Percentiles rank a stretch among this genome's conserved stretches.
Evolutionary conservation across 2,888 invertebrate species (phyloP).

Genomic region (Venusia cambrica): DNA sequence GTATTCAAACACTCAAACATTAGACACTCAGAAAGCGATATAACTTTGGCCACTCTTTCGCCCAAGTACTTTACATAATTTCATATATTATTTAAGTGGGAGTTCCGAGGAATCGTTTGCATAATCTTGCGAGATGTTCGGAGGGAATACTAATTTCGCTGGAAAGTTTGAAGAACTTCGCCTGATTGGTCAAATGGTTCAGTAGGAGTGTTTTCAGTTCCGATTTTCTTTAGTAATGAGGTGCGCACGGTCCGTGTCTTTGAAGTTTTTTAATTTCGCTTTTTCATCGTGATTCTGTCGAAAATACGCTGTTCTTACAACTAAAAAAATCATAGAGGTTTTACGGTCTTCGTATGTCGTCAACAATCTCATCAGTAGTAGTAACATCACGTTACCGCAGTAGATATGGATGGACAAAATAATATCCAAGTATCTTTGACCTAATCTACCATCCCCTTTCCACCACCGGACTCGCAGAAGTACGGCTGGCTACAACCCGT

Average conservation of each 20-base stretch:
- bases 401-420: too few relatives aligned
- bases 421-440: too few relatives aligned
- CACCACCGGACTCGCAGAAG: too few relatives aligned
- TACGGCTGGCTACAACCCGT: too few relatives aligned
- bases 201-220: conserved; percentile 10
- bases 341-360: too few relatives aligned
- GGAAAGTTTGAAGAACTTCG: conserved; percentile 15
- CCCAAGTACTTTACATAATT: conserved; percentile 48
- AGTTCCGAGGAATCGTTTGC: conserved; percentile 42
- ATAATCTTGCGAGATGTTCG: conserved; percentile 41
- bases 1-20: conserved; percentile 30
- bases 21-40: conserved; percentile 37
- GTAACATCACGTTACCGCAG: too few relatives aligned
- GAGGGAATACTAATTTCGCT: conserved; percentile 29
- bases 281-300: too few relatives aligned
- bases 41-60: conserved; percentile 38
- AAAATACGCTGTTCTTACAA: too few relatives aligned
- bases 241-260: conserved; percentile 15
- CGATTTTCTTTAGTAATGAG: conserved; percentile 17
- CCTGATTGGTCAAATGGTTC: conserved; percentile 24
- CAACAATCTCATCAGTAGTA: too few relatives aligned
- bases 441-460: too few relatives aligned
- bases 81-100: conserved; percentile 56
- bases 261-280: conserved; percentile 13
- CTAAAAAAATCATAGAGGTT: too few relatives aligned